Evolutionary conservation across 2,797 vertebrate species (phyloP).

Genomic region (Peromyscus nudipes): DNA sequence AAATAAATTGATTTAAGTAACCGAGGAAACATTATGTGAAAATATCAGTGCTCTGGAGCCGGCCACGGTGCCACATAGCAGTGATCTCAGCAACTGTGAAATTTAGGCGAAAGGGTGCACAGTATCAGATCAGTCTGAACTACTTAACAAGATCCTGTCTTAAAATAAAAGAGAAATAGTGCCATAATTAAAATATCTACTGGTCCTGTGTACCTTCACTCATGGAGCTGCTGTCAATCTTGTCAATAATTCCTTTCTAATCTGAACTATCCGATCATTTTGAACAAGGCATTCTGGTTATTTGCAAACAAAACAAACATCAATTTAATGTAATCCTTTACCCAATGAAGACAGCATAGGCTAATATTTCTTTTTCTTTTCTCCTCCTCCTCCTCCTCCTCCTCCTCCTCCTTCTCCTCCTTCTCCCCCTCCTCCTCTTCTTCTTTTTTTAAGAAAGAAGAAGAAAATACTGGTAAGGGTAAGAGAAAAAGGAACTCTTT

Average conservation of each 20-base stretch:
- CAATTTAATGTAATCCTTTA: background rate
- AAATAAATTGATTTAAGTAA: slow-evolving; percentile 9
- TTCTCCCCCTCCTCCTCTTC: too few species aligned
- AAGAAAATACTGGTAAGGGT: background rate
- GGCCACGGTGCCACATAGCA: background rate
- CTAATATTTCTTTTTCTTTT: background rate
- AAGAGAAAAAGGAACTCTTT: background rate
- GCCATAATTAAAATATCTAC: background rate
- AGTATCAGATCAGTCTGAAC: background rate
- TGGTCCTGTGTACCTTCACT: background rate
- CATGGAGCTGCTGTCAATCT: background rate
- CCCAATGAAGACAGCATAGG: background rate
- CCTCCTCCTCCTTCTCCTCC: too few species aligned
- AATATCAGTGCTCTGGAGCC: background rate
- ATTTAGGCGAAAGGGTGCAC: background rate
- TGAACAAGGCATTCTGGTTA: background rate
- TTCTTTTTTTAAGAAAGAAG: background rate
- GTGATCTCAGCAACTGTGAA: background rate
- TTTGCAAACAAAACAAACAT: background rate
- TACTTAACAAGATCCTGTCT: background rate
- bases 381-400: too few species aligned
- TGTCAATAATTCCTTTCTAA: background rate
- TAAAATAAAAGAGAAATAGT: background rate
- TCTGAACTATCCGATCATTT: background rate
- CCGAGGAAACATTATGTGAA: background rate